Evolutionary conservation across 2,113 vertebrate genomes (phyloP).

Genomic region (Lycocorax pyrrhopterus): DNA sequence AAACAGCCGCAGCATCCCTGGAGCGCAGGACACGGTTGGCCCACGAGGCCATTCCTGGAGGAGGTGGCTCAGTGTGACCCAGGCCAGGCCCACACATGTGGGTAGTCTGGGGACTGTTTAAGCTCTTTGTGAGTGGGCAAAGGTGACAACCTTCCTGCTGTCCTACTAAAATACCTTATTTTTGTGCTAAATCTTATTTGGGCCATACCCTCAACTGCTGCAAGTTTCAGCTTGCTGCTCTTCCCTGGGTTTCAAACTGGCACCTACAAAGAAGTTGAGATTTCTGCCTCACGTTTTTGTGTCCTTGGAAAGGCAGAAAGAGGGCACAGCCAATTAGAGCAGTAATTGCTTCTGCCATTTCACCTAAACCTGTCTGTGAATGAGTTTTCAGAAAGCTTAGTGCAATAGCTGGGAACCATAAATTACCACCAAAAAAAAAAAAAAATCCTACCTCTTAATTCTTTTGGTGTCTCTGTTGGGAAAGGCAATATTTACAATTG

Average conservation of each 20-base stretch:
- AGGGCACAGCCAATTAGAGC: background rate
- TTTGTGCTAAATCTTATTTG: background rate
- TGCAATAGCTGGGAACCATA: background rate
- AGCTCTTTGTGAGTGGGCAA: background rate
- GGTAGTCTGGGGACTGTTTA: background rate
- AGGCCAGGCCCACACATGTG: background rate
- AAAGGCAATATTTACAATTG: background rate
- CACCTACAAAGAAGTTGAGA: background rate
- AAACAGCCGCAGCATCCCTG: accelerated
- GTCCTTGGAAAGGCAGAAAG: background rate
- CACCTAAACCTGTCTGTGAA: background rate
- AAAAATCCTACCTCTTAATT: background rate
- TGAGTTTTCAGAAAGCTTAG: background rate
- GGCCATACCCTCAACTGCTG: background rate
- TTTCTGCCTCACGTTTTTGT: accelerated
- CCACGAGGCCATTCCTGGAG: accelerated
- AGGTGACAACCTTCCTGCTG: background rate
- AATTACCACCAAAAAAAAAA: background rate
- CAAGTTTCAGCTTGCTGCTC: background rate
- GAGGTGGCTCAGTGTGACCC: background rate
- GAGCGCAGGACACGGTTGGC: background rate
- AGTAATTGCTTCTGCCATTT: background rate
- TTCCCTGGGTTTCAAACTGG: background rate
- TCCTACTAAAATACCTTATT: background rate
- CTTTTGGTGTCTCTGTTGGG: background rate